These are phyloP conservation scores for Corvus cornix DNA, from an alignment of 2,113 vertebrate species.

Conservation along the genomic window DNA sequence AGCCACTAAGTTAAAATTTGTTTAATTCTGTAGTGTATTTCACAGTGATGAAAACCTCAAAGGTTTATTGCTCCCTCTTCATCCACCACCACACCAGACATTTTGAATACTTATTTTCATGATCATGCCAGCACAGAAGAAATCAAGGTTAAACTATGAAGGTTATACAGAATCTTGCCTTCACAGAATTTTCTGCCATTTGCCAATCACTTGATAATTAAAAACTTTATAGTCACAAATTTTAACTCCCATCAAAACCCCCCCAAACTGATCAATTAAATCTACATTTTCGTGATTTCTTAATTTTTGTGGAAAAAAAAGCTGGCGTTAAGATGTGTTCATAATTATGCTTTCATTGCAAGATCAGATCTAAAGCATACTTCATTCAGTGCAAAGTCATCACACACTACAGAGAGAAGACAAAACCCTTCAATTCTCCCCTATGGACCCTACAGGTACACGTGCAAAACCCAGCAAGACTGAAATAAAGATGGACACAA, in stretches of 20 bases:
- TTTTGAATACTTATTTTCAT: not conserved
- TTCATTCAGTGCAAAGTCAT: slow-evolving; percentile 17
- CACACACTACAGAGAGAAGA: not conserved
- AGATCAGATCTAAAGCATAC: slow-evolving; percentile 13
- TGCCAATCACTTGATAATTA: not conserved
- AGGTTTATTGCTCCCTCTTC: not conserved
- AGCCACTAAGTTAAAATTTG: not conserved
- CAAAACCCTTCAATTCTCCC: not conserved
- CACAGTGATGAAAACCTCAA: not conserved
- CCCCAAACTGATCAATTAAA: not conserved
- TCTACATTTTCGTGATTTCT: not conserved
- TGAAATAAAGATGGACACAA: slow-evolving; percentile 59
- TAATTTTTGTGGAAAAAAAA: not conserved
- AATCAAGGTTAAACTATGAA: not conserved
- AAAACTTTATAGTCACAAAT: not conserved
- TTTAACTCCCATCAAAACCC: not conserved
- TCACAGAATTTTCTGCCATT: not conserved
- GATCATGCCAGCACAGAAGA: not conserved
- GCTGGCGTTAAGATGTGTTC: not conserved
- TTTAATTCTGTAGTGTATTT: not conserved
- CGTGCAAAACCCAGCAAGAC: slow-evolving; percentile 55
- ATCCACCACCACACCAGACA: not conserved
- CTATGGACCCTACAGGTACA: not conserved
- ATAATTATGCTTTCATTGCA: not conserved
- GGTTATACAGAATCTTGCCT: not conserved